Evolutionary conservation across 2,113 vertebrate genomes (phyloP).

Genomic region (Ia io): DNA sequence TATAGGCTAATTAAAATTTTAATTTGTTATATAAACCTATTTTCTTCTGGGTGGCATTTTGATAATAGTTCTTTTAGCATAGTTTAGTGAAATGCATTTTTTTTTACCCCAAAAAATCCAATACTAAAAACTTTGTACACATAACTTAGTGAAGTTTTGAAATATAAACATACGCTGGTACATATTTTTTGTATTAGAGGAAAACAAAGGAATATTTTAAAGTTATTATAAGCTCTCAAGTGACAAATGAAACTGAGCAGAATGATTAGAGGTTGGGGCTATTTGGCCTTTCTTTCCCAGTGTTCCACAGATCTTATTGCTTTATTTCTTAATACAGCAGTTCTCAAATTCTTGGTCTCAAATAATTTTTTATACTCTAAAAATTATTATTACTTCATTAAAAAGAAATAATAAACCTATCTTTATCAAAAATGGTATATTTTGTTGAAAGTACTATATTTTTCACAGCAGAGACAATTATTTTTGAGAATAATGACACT

Average conservation of each 20-base stretch:
- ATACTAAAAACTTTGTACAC: not conserved
- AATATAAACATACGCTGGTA: not conserved
- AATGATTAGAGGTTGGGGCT: not conserved
- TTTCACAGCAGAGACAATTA: not conserved
- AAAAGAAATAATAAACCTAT: not conserved
- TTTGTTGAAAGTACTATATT: not conserved
- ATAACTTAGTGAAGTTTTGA: slow-evolving; percentile 21
- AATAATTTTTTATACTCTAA: not conserved
- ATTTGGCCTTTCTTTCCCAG: not conserved
- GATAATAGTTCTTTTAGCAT: slow-evolving; percentile 1
- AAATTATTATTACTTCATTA: not conserved
- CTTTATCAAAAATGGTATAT: not conserved
- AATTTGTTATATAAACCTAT: not conserved
- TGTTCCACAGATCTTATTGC: not conserved
- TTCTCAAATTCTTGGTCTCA: not conserved
- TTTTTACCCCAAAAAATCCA: not conserved
- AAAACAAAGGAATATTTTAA: not conserved
- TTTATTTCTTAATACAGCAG: not conserved
- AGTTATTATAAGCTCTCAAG: not conserved
- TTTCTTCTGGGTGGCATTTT: slow-evolving; percentile 28
- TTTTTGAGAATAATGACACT: not conserved
- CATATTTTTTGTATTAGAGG: not conserved
- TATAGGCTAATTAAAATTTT: slow-evolving; percentile 41
- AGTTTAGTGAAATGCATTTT: not conserved
- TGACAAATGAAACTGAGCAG: not conserved